Base-by-base conservation (phyloP, 2,888 invertebrate genomes). In the Amiota minor region DNA sequence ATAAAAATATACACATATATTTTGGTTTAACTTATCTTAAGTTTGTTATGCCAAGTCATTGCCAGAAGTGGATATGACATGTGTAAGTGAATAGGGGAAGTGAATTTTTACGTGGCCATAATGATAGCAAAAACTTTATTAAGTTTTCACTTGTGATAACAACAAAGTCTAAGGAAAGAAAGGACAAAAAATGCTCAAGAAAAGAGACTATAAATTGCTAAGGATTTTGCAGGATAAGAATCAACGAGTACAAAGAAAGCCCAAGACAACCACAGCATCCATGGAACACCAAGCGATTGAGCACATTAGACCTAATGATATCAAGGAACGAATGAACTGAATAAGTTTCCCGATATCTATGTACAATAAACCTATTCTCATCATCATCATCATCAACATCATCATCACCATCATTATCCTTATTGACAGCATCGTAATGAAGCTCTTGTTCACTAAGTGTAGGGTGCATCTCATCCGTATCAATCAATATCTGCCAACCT, bases 41-140 rank as follows among this genome's bases (percentile, higher is more conserved):
- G 35, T 35, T 35, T 35, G 35, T 6, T 35, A 35, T 35, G 35
- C 35, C 35, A 35, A 35, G 2, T 35, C 35, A 2, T 4, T 35
- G 35, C 35, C 35, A 35, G 6, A 35, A 35, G 35, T n/a, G 45
- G n/a, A 74, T 74, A 76, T 73, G 71, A 73, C 77, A 70, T 71
- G 81, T 71, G 76, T 49, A 20, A 71, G 75, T 77, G 82, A 83
- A 78, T 81, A 84, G 81, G 81, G 85, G 83, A 84, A 83, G 85
- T 84, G 82, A 81, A 84, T 83, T 84, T 83, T 82, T 70, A 9
- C 49, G 35, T 20, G 45, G 71, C 74, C 72, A 70, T 76, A 77
- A 47, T 73, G 47, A 67, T 72, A 56, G 1, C 18, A 56, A 1
- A 8, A 59, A 59, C 8, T 59, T 59, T 67, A 81, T 84, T 84